Evolutionary conservation across 2,888 invertebrate genomes (phyloP).

Genomic region (Rhabditoides inermis): DNA sequence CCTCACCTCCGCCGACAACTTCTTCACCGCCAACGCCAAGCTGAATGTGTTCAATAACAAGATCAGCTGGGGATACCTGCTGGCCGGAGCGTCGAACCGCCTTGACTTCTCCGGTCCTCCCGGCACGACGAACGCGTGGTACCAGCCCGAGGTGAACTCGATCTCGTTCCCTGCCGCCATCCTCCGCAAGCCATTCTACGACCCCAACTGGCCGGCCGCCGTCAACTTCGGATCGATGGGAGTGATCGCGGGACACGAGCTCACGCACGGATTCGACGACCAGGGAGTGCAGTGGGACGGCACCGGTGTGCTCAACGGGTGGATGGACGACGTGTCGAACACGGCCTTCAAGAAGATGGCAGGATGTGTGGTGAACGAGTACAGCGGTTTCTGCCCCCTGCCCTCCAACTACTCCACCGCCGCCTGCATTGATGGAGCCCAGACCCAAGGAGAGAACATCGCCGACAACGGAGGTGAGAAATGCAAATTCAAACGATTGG

Average conservation of each 20-base stretch:
- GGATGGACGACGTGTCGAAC: slow-evolving; percentile 36
- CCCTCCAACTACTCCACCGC: slow-evolving; percentile 15
- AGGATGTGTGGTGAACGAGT: slow-evolving; percentile 37
- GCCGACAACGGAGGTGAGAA: slow-evolving; percentile 58
- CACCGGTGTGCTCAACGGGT: slow-evolving; percentile 29
- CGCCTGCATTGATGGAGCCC: slow-evolving; percentile 52
- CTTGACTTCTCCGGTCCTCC: slow-evolving; percentile 29
- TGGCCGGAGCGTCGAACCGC: slow-evolving; percentile 16
- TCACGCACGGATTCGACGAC: slow-evolving; percentile 92
- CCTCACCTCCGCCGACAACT: slow-evolving; percentile 13
- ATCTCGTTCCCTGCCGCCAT: slow-evolving; percentile 49
- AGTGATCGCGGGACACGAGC: slow-evolving; percentile 87
- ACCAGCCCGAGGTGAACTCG: slow-evolving; percentile 39
- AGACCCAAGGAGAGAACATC: slow-evolving; percentile 60
- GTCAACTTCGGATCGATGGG: slow-evolving; percentile 81
- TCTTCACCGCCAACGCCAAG: slow-evolving; percentile 17
- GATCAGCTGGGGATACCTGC: slow-evolving; percentile 15
- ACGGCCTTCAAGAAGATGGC: slow-evolving; percentile 31
- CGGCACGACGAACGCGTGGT: slow-evolving; percentile 33
- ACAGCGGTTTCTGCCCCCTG: slow-evolving; percentile 40
- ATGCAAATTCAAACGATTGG: neutral
- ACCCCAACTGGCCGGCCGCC: slow-evolving; percentile 40
- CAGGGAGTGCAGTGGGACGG: slow-evolving; percentile 46
- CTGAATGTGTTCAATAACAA: slow-evolving; percentile 16
- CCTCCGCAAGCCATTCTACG: slow-evolving; percentile 43